These are phyloP conservation scores for Diorhabda sublineata DNA, from an alignment of 1,140 invertebrate genomes.

Conservation along the genomic window DNA sequence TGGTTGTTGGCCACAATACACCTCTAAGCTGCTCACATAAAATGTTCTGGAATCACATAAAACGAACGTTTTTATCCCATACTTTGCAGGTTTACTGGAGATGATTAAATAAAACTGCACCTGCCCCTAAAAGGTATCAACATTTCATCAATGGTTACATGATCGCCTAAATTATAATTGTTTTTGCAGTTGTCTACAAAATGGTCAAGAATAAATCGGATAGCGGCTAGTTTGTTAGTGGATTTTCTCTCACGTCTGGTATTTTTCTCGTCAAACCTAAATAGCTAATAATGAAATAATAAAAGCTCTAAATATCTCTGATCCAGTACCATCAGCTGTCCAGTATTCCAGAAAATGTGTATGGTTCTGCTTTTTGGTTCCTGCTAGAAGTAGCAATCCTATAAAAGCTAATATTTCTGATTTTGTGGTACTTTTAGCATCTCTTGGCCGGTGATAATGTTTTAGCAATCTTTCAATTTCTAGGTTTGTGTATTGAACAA, in stretches of 20 bases:
- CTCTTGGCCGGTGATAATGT: background rate
- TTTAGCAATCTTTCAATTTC: conserved; percentile 3
- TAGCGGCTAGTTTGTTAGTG: too few relatives aligned
- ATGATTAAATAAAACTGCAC: conserved; percentile 46
- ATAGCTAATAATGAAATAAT: too few relatives aligned
- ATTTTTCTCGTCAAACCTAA: too few relatives aligned
- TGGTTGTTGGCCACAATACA: conserved; percentile 42
- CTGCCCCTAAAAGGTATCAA: conserved; percentile 42
- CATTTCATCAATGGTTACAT: conserved; percentile 46
- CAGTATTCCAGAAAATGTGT: conserved; percentile 35
- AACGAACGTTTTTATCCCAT: conserved; percentile 31
- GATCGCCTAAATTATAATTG: conserved; percentile 34
- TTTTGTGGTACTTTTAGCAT: conserved; percentile 5
- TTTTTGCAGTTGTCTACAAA: conserved; percentile 35
- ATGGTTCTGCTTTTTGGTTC: conserved; percentile 20
- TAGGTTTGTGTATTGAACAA: conserved; percentile 16
- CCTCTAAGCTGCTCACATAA: conserved; percentile 25
- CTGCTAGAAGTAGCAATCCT: conserved; percentile 7
- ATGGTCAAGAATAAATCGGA: too few relatives aligned
- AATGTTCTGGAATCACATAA: conserved; percentile 12
- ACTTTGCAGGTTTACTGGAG: conserved; percentile 42
- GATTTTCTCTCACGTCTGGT: too few relatives aligned
- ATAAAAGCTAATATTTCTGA: conserved; percentile 4
- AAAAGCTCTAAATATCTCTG: too few relatives aligned
- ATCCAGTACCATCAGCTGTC: too few relatives aligned